phyloP scores from a whole-genome alignment of 2,797 vertebrate species.

The Tiaroga cobitis region DNA sequence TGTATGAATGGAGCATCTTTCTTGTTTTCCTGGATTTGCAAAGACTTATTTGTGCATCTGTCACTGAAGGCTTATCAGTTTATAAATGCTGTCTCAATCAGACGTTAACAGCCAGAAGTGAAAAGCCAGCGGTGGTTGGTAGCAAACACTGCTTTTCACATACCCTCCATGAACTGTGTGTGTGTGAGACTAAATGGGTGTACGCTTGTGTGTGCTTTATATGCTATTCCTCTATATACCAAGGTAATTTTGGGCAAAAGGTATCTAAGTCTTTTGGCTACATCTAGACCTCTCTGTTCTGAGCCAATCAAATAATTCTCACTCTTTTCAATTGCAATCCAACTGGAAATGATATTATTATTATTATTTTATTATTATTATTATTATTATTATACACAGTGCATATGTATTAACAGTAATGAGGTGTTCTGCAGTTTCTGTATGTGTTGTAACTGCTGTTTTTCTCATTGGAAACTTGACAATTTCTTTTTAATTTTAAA shows the following conservation, averaged over 20 bases:
- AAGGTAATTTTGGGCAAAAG: constrained; percentile 55
- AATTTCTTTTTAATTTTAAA: constrained; percentile 58
- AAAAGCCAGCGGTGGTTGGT: constrained; percentile 1
- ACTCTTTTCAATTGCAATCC: constrained; percentile 68
- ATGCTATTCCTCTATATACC: constrained; percentile 35
- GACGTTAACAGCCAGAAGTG: constrained; percentile 22
- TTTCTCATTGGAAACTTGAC: constrained; percentile 71
- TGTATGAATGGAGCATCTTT: constrained; percentile 33
- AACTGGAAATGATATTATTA: constrained; percentile 73
- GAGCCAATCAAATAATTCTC: constrained; percentile 73
- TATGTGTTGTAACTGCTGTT: constrained; percentile 79
- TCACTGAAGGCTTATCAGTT: constrained; percentile 45
- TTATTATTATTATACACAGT: constrained; percentile 65
- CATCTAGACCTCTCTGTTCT: constrained; percentile 69
- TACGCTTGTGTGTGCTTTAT: constrained; percentile 36
- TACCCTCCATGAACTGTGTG: constrained; percentile 47
- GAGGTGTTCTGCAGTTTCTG: constrained; percentile 73
- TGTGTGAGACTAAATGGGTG: constrained; percentile 15
- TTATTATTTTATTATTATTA: constrained; percentile 51
- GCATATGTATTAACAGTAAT: constrained; percentile 57
- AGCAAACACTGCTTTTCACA: constrained; percentile 37
- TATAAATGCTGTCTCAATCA: constrained; percentile 16
- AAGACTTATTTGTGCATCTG: constrained; percentile 22
- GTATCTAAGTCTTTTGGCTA: constrained; percentile 59
- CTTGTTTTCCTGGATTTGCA: constrained; percentile 6